Conservation (phyloP, 1,140 invertebrate genomes). For the Coelopa frigida region DNA sequence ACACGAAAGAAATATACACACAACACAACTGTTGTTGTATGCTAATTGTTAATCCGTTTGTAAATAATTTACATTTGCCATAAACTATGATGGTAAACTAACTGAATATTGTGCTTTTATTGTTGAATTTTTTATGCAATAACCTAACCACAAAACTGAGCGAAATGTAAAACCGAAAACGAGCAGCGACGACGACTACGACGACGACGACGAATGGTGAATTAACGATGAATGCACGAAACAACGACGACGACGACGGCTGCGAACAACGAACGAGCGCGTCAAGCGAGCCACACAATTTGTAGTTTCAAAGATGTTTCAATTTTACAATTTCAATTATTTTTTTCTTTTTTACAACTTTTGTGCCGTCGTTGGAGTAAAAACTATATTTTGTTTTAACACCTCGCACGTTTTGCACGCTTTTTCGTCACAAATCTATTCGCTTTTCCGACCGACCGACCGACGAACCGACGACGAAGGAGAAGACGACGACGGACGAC, state of each 20-base stretch:
- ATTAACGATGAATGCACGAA: background rate
- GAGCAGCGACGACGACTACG: background rate
- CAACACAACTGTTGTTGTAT: no score
- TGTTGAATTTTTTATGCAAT: background rate
- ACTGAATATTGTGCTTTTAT: slow-evolving; percentile 1
- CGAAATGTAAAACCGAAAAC: background rate
- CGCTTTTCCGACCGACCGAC: no score
- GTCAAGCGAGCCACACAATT: background rate
- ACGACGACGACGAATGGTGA: background rate
- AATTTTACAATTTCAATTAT: background rate
- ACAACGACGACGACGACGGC: background rate
- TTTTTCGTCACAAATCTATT: no score
- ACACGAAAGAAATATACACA: no score
- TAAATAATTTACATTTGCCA: slow-evolving; percentile 4
- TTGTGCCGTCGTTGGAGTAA: background rate
- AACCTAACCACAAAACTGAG: background rate
- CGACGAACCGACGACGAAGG: no score
- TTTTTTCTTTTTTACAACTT: slow-evolving; percentile 3
- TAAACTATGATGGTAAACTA: background rate
- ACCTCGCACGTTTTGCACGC: slow-evolving; percentile 3
- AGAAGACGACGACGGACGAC: no score
- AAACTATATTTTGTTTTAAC: slow-evolving; percentile 1
- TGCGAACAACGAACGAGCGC: background rate
- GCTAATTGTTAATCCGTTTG: no score
- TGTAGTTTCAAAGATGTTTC: no score